A percentile compares a stretch with the other conserved stretches of the same genome.
These are phyloP conservation scores for Columba guinea DNA, from an alignment of 2,797 vertebrate genomes.

Conservation along the genomic window DNA sequence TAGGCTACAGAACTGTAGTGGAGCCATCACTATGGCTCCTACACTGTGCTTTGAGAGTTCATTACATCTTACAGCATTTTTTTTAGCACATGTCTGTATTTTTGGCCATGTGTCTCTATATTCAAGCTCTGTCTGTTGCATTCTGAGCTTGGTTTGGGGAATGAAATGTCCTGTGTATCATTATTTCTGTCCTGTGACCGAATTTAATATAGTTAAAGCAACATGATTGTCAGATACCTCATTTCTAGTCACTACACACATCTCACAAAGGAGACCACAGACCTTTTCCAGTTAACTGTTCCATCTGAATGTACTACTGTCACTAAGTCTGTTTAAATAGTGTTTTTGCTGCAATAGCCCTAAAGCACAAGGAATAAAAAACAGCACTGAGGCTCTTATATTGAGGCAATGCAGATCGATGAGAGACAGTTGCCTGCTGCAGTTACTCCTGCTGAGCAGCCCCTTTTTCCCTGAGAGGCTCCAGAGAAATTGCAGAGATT, in stretches of 20 bases:
- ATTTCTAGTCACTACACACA: not conserved
- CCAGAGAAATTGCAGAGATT: not conserved
- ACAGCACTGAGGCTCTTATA: not conserved
- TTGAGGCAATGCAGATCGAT: not conserved
- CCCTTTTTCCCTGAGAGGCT: not conserved
- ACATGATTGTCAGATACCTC: not conserved
- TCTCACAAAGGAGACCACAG: not conserved
- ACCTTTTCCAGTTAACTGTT: not conserved
- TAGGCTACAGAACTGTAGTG: not conserved
- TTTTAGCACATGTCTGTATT: not conserved
- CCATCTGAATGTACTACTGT: not conserved
- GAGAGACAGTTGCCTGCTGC: not conserved
- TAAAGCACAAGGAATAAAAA: not conserved
- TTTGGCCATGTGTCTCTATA: not conserved
- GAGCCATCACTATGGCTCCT: not conserved
- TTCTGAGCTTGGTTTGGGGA: not conserved
- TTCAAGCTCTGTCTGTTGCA: not conserved
- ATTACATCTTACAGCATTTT: not conserved
- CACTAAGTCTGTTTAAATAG: not conserved
- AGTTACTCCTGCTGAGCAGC: not conserved
- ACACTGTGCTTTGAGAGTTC: not conserved
- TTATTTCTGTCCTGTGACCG: not conserved
- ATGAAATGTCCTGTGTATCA: not conserved
- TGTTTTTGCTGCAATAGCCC: not conserved
- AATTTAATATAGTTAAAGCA: not conserved